Evolutionary conservation across 2,888 invertebrate species (phyloP).

Genomic region (Serrognathus titanus): DNA sequence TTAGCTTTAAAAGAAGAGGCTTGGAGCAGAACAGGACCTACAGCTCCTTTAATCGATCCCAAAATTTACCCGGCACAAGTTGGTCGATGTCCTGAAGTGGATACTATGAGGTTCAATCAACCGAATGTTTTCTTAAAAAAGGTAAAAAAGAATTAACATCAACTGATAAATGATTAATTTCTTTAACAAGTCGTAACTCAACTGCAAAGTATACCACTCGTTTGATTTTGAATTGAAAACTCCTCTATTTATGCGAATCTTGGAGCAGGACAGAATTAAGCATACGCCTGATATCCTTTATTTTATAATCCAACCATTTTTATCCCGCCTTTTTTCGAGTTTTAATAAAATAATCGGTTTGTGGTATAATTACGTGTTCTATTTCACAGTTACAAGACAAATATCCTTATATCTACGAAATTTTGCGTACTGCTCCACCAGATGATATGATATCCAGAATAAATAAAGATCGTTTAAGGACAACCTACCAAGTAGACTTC

Average conservation of each 20-base stretch:
- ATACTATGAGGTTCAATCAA: constrained; percentile 55
- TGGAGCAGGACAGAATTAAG: too few species aligned
- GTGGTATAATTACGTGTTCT: not conserved
- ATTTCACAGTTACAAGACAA: constrained; percentile 57
- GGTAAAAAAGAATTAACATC: constrained; percentile 38
- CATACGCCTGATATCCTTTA: too few species aligned
- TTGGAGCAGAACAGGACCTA: constrained; percentile 53
- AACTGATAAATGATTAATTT: constrained; percentile 7
- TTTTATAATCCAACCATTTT: too few species aligned
- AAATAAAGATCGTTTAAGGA: constrained; percentile 58
- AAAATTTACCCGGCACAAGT: constrained; percentile 59
- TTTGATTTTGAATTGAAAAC: too few species aligned
- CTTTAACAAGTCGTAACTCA: too few species aligned
- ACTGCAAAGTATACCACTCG: too few species aligned
- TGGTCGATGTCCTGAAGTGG: constrained; percentile 55
- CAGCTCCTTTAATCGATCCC: constrained; percentile 61
- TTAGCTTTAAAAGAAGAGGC: constrained; percentile 36
- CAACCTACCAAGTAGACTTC: constrained; percentile 63
- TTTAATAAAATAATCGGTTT: not conserved
- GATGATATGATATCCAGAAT: constrained; percentile 59
- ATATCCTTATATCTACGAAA: constrained; percentile 63
- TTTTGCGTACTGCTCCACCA: constrained; percentile 57
- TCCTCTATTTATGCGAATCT: too few species aligned
- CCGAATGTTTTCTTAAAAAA: constrained; percentile 61
- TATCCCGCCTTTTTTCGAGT: too few species aligned